These are phyloP conservation scores for Passer montanus DNA, from an alignment of 2,113 vertebrate genomes.

Conservation along the genomic window DNA sequence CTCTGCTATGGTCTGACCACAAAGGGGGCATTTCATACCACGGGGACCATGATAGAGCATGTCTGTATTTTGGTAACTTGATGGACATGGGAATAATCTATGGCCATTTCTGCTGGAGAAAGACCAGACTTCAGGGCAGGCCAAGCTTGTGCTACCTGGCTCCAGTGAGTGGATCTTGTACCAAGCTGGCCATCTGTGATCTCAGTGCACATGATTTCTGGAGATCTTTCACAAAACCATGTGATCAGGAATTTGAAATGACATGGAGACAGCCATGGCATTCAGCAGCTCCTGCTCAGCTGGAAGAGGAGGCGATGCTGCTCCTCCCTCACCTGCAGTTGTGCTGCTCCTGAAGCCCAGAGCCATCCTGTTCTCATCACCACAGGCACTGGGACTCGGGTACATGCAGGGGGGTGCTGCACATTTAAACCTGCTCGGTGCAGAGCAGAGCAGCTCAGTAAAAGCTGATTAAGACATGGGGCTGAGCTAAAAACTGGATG, in stretches of 20 bases:
- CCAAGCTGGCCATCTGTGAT: neutral
- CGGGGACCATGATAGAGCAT: neutral
- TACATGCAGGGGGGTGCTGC: neutral
- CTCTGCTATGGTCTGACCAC: neutral
- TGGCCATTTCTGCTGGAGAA: neutral
- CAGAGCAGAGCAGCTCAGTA: slow-evolving; percentile 8
- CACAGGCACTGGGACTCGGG: neutral
- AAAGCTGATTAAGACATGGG: slow-evolving; percentile 33
- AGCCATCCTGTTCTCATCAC: neutral
- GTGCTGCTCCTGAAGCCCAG: neutral
- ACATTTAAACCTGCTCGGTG: neutral
- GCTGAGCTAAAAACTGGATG: slow-evolving; percentile 8
- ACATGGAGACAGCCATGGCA: neutral
- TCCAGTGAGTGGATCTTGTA: neutral
- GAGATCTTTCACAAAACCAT: neutral
- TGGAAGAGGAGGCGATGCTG: neutral
- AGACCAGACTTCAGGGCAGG: neutral
- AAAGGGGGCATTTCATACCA: neutral
- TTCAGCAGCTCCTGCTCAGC: neutral
- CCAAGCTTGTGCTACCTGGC: neutral
- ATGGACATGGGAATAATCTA: neutral
- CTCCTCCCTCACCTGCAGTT: neutral
- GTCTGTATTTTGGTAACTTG: neutral
- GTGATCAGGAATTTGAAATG: neutral
- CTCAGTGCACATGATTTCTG: neutral